Conservation (phyloP, 1,140 invertebrate species). For the Augochlora pura region DNA sequence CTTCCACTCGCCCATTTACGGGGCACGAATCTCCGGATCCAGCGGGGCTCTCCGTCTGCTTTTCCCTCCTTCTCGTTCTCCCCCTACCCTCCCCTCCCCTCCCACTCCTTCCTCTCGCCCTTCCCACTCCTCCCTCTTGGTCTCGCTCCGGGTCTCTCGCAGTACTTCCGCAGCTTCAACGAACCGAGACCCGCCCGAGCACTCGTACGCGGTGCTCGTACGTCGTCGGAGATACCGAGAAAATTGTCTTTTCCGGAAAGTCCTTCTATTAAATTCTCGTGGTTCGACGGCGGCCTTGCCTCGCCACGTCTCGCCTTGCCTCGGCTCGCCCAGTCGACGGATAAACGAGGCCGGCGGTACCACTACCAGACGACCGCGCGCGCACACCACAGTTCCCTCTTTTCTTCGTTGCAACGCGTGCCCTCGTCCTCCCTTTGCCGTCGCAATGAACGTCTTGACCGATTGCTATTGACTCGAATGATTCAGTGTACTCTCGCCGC, state of each 20-base stretch:
- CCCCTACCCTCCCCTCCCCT: not conserved
- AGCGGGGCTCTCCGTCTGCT: not conserved
- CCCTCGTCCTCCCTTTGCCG: constrained; percentile 8
- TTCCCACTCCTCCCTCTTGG: not conserved
- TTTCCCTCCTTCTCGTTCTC: no score
- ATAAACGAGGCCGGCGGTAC: constrained; percentile 47
- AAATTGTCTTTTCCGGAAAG: constrained; percentile 58
- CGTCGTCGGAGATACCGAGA: constrained; percentile 49
- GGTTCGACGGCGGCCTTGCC: constrained; percentile 42
- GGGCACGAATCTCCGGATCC: constrained; percentile 32
- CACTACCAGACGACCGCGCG: not conserved
- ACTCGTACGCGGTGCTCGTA: constrained; percentile 3
- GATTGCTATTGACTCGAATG: constrained; percentile 30
- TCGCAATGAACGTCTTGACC: constrained; percentile 26
- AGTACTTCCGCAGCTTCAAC: not conserved
- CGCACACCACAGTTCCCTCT: not conserved
- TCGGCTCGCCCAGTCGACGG: constrained; percentile 11
- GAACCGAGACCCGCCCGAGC: not conserved
- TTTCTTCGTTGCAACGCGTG: constrained; percentile 9
- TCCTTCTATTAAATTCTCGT: constrained; percentile 59
- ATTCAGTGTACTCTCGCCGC: not conserved
- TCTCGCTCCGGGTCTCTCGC: not conserved
- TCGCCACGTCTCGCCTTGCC: constrained; percentile 7
- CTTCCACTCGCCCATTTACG: constrained; percentile 40
- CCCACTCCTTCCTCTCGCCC: constrained; percentile 9